Percentiles rank a stretch among this genome's conserved stretches.
phyloP scores from a whole-genome alignment of 2,113 vertebrate genomes.

The Phocoena phocoena region DNA sequence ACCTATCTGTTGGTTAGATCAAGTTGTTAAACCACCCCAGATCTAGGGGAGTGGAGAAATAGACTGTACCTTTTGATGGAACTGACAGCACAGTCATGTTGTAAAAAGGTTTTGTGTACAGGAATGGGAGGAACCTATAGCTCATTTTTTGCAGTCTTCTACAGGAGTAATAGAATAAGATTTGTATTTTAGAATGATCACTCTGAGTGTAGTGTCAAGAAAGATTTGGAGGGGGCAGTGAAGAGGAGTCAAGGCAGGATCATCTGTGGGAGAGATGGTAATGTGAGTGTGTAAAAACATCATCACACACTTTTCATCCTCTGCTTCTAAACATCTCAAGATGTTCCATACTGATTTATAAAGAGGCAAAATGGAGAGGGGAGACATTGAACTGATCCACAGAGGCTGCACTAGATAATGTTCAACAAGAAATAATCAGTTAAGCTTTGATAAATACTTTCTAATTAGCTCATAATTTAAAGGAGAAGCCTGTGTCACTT shows the following conservation, averaged over 20 bases:
- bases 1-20: background rate
- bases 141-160: background rate
- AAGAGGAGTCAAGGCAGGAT: background rate
- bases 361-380: background rate
- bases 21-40: background rate
- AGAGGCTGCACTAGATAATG: background rate
- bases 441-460: background rate
- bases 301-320: background rate
- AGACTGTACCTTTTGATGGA: background rate
- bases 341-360: background rate
- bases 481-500: background rate
- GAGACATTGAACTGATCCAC: background rate
- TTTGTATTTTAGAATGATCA: background rate
- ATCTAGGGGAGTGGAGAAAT: background rate
- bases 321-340: background rate
- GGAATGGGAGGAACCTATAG: background rate
- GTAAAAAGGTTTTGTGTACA: background rate
- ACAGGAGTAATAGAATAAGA: background rate
- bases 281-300: background rate
- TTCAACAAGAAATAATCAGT: background rate
- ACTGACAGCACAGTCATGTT: background rate
- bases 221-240: background rate
- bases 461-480: background rate
- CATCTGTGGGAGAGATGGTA: background rate
- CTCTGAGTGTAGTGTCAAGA: background rate